Evolutionary conservation across 2,113 vertebrate genomes (phyloP), one percentile per base, ranked within the genome.

Genomic region (Butorides virescens): DNA sequence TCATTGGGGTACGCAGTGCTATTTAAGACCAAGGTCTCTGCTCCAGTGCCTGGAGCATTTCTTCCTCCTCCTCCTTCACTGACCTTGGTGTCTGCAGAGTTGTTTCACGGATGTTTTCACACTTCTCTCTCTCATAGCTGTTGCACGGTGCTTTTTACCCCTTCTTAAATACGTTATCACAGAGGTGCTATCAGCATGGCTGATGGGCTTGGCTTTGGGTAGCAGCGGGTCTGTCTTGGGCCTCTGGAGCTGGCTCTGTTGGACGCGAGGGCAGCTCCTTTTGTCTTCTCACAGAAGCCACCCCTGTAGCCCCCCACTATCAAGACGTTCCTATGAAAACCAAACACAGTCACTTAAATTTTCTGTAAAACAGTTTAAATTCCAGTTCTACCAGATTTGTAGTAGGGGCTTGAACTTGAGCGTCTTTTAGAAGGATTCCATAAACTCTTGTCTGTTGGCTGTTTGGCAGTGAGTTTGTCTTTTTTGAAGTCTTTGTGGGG

Each of bases 181-280:
- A 72, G 36, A 53, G 37, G 36, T 2, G 8, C 68, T 72, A 21
- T 39, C 34, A 27, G 11, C 2, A 0, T 55, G 1, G 2, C 39
- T 55, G 22, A 27, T 27, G 27, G 34, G 34, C 34, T 74, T 39
- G 37, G 50, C 59, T 65, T 56, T 56, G 59, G 70, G 11, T 50
- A 47, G 42, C 1, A 1, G 18, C 20, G 11, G 11, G 21, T 65
- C 70, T 0, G 1, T 46, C 47, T 30, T 44, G 22, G 39, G 39
- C 39, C 39, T 10, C 39, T 39, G 39, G 47, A 52, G 17, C 17
- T 53, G 47, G 9, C 17, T 62, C 36, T 65, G 16, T 46, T 55
- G 61, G 19, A 39, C 5, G 5, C 34, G 22, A 23, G 21, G 29
- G 30, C 44, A 39, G 34, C 42, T 75, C n/a, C 42, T 49, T 49